Evolutionary conservation across 2,113 vertebrate genomes (phyloP).

Genomic region (Mormyrus lacerda): DNA sequence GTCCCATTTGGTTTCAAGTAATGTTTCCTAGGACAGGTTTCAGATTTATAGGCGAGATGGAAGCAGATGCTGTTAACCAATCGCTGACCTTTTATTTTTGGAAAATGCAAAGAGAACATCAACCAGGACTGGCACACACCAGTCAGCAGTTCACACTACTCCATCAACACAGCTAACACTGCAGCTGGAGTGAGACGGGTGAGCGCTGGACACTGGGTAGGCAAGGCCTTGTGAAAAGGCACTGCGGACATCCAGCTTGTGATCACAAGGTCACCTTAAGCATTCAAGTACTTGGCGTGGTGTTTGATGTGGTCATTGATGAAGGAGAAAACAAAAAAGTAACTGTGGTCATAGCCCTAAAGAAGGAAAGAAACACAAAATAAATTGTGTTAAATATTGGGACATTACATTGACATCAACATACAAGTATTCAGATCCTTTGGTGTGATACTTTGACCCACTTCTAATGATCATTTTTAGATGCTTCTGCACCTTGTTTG

Average conservation of each 20-base stretch:
- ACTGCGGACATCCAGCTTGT: not conserved
- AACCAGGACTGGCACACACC: not conserved
- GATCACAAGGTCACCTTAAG: slow-evolving; percentile 42
- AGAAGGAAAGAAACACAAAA: slow-evolving; percentile 20
- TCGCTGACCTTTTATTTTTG: not conserved
- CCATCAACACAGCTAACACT: not conserved
- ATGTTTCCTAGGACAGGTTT: not conserved
- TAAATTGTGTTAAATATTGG: not conserved
- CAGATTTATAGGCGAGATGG: not conserved
- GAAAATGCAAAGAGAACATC: not conserved
- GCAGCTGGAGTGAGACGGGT: not conserved
- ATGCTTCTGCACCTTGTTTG: not conserved
- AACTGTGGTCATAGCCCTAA: slow-evolving; percentile 97
- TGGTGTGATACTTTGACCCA: not conserved
- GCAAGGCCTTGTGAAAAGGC: not conserved
- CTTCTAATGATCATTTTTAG: not conserved
- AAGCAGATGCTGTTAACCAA: not conserved
- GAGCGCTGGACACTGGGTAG: not conserved
- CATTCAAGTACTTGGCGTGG: slow-evolving; percentile 88
- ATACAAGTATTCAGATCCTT: not conserved
- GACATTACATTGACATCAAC: not conserved
- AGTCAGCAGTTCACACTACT: not conserved
- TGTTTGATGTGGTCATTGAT: slow-evolving; percentile 89
- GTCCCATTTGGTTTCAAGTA: too few species aligned
- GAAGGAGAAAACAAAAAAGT: slow-evolving; percentile 89